These are phyloP conservation scores for Mareca penelope DNA, from an alignment of 2,797 vertebrate species.

Conservation along the genomic window DNA sequence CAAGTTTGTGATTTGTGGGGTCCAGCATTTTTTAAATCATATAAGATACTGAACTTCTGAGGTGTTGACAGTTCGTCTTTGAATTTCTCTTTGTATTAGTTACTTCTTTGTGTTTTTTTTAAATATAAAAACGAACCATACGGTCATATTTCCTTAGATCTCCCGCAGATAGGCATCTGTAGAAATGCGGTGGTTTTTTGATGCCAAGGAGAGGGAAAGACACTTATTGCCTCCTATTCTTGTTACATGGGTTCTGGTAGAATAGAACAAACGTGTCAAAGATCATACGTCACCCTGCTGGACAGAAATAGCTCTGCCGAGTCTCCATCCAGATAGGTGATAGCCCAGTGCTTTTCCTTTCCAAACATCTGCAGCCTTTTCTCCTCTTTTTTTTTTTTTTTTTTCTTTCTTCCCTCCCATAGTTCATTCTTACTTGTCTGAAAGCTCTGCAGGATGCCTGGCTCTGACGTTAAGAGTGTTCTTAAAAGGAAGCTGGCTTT, in stretches of 20 bases:
- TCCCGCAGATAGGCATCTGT: background rate
- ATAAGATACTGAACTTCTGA: background rate
- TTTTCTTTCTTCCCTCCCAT: background rate
- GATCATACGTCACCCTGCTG: rapidly evolving
- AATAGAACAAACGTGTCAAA: background rate
- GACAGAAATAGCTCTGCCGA: background rate
- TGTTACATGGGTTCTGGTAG: background rate
- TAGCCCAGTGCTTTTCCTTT: background rate
- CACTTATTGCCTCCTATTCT: background rate
- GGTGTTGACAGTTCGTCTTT: background rate
- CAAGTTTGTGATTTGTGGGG: background rate
- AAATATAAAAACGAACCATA: background rate
- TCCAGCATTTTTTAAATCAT: background rate
- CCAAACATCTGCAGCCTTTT: background rate
- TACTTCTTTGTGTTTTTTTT: background rate
- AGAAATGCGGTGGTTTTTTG: background rate
- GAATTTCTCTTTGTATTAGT: background rate
- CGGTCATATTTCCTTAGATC: background rate
- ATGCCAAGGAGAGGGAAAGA: background rate
- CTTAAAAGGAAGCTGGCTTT: background rate
- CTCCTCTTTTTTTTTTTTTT: background rate
- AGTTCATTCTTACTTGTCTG: background rate
- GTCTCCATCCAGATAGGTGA: background rate
- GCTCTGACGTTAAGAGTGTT: background rate
- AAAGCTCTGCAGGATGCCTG: background rate